phyloP scores from a whole-genome alignment of 2,888 invertebrate species.

The Ptycholaimellus sp. region DNA sequence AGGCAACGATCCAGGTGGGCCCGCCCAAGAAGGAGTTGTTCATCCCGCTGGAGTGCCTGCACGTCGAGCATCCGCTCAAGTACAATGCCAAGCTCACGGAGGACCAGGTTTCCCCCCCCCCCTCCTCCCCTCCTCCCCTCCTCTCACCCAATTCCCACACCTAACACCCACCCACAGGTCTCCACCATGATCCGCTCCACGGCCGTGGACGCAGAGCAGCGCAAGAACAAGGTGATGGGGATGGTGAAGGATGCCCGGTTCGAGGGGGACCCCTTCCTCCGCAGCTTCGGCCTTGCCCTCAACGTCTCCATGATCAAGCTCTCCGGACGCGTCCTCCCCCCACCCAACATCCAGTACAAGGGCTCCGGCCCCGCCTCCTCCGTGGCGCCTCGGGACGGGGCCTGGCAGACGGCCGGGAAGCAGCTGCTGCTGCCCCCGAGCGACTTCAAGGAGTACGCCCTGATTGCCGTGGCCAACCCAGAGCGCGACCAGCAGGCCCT shows the following conservation, averaged over 20 bases:
- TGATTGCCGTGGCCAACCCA: conserved; percentile 16
- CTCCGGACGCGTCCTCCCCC: conserved; percentile 15
- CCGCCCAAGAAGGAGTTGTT: conserved; percentile 13
- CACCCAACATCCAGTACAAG: conserved; percentile 16
- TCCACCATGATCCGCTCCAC: conserved; percentile 8
- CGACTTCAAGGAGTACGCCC: conserved; percentile 13
- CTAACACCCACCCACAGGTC: not conserved
- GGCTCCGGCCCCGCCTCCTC: conserved; percentile 10
- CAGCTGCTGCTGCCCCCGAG: conserved; percentile 14
- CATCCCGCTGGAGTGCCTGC: conserved; percentile 6
- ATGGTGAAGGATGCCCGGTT: conserved; percentile 15
- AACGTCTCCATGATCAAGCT: conserved; percentile 16
- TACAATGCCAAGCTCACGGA: conserved; percentile 18
- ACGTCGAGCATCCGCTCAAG: conserved; percentile 17
- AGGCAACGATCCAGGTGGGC: conserved; percentile 21
- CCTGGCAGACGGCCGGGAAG: conserved; percentile 18
- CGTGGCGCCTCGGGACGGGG: conserved; percentile 17
- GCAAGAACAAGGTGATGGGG: conserved; percentile 14
- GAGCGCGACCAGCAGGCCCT: conserved; percentile 13
- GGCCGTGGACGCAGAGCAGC: conserved; percentile 16
- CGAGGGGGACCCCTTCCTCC: conserved; percentile 16
- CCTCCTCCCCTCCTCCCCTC: too few relatives aligned
- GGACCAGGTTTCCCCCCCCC: conserved; percentile 15
- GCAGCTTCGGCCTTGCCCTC: conserved; percentile 15
- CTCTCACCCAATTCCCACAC: not conserved